phyloP scores from a whole-genome alignment of 2,888 invertebrate genomes.

The Lasioglossum vierecki region DNA sequence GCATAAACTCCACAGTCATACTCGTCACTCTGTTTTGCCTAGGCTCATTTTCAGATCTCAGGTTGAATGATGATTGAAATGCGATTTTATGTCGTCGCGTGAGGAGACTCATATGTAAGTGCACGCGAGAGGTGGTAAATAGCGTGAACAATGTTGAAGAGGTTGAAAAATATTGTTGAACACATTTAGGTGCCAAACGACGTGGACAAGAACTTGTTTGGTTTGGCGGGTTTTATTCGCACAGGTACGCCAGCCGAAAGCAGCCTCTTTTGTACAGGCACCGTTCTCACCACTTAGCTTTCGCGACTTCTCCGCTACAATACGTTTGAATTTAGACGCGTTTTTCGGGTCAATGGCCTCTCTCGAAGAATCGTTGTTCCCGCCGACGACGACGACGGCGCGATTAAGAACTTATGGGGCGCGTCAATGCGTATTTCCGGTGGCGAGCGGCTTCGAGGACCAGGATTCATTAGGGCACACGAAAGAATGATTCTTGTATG shows the following conservation, averaged over 20 bases:
- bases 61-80: too few species aligned
- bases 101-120: too few species aligned
- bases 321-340: constrained; percentile 46
- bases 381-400: background rate
- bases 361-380: constrained; percentile 25
- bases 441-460: constrained; percentile 4
- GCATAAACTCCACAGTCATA: too few species aligned
- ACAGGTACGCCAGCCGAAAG: constrained; percentile 19
- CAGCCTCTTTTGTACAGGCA: background rate
- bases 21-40: too few species aligned
- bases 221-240: constrained; percentile 27
- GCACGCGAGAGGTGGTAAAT: too few species aligned
- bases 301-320: constrained; percentile 11
- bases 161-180: constrained; percentile 10
- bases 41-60: too few species aligned
- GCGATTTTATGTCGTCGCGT: too few species aligned
- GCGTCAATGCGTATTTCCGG: constrained; percentile 5
- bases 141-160: background rate
- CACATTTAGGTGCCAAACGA: background rate
- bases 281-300: background rate
- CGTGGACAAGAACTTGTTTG: constrained; percentile 25
- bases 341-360: constrained; percentile 27
- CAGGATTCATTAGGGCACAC: background rate
- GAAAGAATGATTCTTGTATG: background rate
- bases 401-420: background rate